Percentiles rank a stretch among this genome's conserved stretches.
Evolutionary conservation across 64 coral and sea anemone genomes (phyloP).

Genomic region (Actinia equina): DNA sequence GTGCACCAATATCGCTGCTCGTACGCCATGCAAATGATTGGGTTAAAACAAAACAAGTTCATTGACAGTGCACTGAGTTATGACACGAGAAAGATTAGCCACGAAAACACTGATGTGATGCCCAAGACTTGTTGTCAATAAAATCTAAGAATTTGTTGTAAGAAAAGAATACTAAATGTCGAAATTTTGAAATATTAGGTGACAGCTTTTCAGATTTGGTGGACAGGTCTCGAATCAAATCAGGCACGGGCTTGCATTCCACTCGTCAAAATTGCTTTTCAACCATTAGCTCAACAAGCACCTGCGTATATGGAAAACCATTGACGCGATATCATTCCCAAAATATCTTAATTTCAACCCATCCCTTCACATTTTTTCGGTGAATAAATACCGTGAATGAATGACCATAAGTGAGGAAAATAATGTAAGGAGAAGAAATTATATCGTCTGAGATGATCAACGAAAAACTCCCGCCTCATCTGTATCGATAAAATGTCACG

Average conservation of each 20-base stretch:
- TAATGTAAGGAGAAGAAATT: neutral
- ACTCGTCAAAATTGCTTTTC: constrained; percentile 9
- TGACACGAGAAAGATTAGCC: constrained; percentile 4
- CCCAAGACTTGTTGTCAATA: constrained; percentile 15
- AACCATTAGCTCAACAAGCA: constrained; percentile 5
- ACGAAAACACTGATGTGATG: neutral
- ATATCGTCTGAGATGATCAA: neutral
- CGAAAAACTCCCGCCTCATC: neutral
- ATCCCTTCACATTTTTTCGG: neutral
- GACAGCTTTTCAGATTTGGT: neutral
- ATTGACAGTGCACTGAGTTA: constrained; percentile 10
- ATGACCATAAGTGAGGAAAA: neutral
- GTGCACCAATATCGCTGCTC: neutral
- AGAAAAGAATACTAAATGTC: constrained; percentile 1
- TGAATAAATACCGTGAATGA: neutral
- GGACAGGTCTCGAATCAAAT: constrained; percentile 15
- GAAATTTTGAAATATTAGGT: constrained; percentile 5
- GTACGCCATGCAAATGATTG: neutral
- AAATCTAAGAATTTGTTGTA: neutral
- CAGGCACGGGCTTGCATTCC: neutral
- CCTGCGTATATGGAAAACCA: neutral
- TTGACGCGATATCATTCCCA: neutral
- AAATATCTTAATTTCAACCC: neutral
- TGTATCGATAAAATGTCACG: neutral
- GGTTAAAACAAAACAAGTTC: constrained; percentile 15